Conservation (phyloP, 2,797 vertebrate species). For the Leuciscus waleckii region DNA sequence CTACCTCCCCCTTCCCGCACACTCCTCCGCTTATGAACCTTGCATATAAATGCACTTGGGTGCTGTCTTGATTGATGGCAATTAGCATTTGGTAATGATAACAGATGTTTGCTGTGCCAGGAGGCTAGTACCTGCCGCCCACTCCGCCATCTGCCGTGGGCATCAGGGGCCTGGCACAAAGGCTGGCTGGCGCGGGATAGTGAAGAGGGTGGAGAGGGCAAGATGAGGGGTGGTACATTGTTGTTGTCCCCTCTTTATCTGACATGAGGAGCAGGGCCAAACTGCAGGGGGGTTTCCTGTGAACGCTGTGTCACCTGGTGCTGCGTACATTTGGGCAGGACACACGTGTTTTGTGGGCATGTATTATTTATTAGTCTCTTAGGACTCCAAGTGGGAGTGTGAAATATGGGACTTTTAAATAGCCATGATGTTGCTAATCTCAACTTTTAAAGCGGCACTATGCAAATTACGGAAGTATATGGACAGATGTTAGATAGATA, state of each 20-base stretch:
- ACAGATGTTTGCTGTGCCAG: slow-evolving; percentile 92
- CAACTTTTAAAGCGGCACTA: slow-evolving; percentile 28
- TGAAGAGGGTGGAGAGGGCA: slow-evolving; percentile 48
- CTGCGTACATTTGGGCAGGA: slow-evolving; percentile 41
- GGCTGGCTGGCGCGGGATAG: slow-evolving; percentile 57
- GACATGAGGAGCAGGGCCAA: slow-evolving; percentile 43
- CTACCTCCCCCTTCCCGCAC: slow-evolving; percentile 44
- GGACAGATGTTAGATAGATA: background rate
- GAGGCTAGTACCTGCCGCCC: slow-evolving; percentile 90
- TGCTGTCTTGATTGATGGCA: slow-evolving; percentile 92
- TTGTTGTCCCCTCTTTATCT: slow-evolving; percentile 52
- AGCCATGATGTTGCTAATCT: slow-evolving; percentile 27
- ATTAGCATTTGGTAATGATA: slow-evolving; percentile 95
- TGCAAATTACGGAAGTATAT: background rate
- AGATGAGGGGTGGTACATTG: slow-evolving; percentile 44
- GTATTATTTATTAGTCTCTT: slow-evolving; percentile 52
- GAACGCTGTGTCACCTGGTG: slow-evolving; percentile 43
- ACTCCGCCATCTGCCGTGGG: slow-evolving; percentile 87
- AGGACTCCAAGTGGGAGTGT: slow-evolving; percentile 36
- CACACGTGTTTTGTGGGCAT: slow-evolving; percentile 47
- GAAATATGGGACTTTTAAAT: slow-evolving; percentile 52
- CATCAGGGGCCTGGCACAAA: slow-evolving; percentile 73
- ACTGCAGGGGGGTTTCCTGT: slow-evolving; percentile 52
- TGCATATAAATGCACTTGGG: slow-evolving; percentile 86
- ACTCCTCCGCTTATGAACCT: slow-evolving; percentile 63